phyloP scores from a whole-genome alignment of 2,888 invertebrate species.

The Frankliniella intonsa region DNA sequence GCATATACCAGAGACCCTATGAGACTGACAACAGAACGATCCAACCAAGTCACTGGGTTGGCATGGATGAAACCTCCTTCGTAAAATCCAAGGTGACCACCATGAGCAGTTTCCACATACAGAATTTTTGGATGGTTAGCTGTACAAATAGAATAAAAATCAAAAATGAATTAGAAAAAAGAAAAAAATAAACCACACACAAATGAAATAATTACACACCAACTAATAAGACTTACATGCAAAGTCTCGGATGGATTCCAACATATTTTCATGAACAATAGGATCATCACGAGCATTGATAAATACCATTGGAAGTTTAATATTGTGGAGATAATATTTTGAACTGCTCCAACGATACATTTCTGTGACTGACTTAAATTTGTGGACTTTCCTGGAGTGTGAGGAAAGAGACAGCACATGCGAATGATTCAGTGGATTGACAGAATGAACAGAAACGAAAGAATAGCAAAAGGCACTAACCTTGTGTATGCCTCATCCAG shows the following conservation, averaged over 20 bases:
- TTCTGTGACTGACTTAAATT: conserved; percentile 71
- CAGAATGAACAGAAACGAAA: conserved; percentile 19
- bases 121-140: conserved; percentile 63
- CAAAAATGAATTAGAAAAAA: conserved; percentile 28
- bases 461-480: conserved; percentile 37
- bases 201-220: conserved; percentile 49
- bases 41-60: conserved; percentile 88
- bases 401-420: conserved; percentile 30
- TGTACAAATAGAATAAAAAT: conserved; percentile 45
- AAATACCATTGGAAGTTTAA: conserved; percentile 53
- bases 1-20: conserved; percentile 67
- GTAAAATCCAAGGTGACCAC: conserved; percentile 92
- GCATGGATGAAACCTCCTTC: conserved; percentile 85
- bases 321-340: conserved; percentile 42
- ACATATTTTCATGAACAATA: conserved; percentile 73
- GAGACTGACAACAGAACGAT: conserved; percentile 77
- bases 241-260: conserved; percentile 66
- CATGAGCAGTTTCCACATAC: conserved; percentile 80
- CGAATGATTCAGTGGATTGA: neutral
- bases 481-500: conserved; percentile 86
- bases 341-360: conserved; percentile 83
- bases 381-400: conserved; percentile 60
- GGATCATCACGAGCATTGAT: conserved; percentile 91
- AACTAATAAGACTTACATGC: conserved; percentile 59
- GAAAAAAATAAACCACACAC: conserved; percentile 28